Percentiles rank a stretch among this genome's conserved stretches.
phyloP scores from a whole-genome alignment of 2,113 vertebrate genomes.

The Meriones unguiculatus region DNA sequence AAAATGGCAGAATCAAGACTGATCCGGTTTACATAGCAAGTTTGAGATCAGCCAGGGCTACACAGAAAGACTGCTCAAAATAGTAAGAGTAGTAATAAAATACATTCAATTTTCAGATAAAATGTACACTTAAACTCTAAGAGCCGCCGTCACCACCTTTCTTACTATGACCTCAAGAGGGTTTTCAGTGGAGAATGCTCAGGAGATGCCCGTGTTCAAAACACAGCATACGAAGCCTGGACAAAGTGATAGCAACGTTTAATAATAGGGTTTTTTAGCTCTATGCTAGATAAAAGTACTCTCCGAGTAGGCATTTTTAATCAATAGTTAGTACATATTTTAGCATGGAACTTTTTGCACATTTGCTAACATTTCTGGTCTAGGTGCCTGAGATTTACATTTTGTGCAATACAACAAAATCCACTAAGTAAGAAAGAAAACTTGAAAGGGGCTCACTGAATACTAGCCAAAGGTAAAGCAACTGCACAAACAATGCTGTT shows the following conservation, averaged over 20 bases:
- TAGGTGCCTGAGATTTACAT: constrained; percentile 18
- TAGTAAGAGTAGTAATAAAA: neutral
- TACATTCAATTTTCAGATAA: constrained; percentile 33
- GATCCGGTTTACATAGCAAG: neutral
- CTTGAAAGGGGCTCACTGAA: constrained; percentile 21
- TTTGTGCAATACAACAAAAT: neutral
- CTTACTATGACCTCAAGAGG: neutral
- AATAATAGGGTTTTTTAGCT: neutral
- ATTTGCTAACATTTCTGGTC: neutral
- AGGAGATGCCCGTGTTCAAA: neutral
- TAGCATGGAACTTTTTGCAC: neutral
- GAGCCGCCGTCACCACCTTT: neutral
- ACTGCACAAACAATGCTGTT: constrained; percentile 20
- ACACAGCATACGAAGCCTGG: neutral
- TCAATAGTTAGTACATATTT: constrained; percentile 22
- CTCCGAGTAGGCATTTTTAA: neutral
- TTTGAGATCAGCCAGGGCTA: neutral
- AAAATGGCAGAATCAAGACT: neutral
- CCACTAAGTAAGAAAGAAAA: constrained; percentile 12
- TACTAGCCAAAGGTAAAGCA: constrained; percentile 31
- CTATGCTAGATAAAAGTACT: neutral
- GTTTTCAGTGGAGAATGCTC: neutral
- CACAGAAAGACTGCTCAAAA: neutral
- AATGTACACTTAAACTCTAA: constrained; percentile 15
- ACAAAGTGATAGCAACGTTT: constrained; percentile 8